A percentile compares a stretch with the other conserved stretches of the same genome.
Conservation (phyloP, 2,888 invertebrate species). For the Erynnis tages region DNA sequence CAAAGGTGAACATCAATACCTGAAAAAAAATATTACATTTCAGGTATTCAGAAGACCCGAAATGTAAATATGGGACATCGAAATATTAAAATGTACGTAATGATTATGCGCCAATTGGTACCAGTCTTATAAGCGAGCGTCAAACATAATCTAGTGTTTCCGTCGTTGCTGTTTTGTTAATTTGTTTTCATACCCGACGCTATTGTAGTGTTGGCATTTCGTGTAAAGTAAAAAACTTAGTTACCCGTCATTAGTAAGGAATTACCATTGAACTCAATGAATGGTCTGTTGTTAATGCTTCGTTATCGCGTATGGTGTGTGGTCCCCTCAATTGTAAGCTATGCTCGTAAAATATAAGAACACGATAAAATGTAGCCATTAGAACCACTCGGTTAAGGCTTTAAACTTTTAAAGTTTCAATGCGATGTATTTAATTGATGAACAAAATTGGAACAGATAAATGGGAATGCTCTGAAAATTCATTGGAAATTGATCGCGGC, state of each 20-base stretch:
- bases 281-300: constrained; percentile 19
- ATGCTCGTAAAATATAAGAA: constrained; percentile 24
- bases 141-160: no score
- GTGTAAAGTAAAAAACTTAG: constrained; percentile 4
- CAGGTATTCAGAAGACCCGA: no score
- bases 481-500: not conserved
- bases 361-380: constrained; percentile 27
- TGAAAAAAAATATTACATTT: no score
- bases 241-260: constrained; percentile 21
- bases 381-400: constrained; percentile 8
- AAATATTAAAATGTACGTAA: no score
- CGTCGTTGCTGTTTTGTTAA: no score
- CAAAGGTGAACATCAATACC: no score
- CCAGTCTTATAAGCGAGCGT: no score
- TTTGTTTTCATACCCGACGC: not conserved
- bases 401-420: constrained; percentile 13
- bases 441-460: not conserved
- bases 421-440: not conserved
- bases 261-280: constrained; percentile 18
- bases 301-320: constrained; percentile 25
- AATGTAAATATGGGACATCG: no score
- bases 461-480: not conserved
- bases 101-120: no score
- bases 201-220: not conserved
- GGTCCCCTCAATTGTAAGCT: constrained; percentile 22